Conservation (phyloP, 2,888 invertebrate species). For the Bellardia bayeri region DNA sequence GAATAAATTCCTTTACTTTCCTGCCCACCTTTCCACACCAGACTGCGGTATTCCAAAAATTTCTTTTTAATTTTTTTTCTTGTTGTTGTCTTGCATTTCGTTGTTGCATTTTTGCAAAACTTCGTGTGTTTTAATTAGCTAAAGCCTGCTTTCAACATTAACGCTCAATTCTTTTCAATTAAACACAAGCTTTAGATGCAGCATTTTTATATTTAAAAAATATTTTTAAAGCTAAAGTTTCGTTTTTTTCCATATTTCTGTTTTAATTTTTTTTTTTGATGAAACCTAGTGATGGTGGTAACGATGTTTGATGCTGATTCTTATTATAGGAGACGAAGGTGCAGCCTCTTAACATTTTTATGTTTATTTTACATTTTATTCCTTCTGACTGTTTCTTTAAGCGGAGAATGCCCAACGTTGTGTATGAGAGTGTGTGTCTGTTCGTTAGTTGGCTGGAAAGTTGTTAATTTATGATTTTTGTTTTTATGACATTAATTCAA, state of each 20-base stretch:
- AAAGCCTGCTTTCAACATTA: constrained; percentile 69
- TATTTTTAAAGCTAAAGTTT: constrained; percentile 53
- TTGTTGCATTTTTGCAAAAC: constrained; percentile 50
- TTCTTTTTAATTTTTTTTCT: constrained; percentile 14
- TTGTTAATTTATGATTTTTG: constrained; percentile 74
- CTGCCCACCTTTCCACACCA: constrained; percentile 11
- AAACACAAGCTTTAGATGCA: constrained; percentile 53
- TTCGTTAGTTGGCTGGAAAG: constrained; percentile 60
- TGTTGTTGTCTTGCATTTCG: not conserved
- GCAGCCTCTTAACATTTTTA: constrained; percentile 44
- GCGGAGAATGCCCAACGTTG: constrained; percentile 15
- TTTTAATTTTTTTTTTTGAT: constrained; percentile 53
- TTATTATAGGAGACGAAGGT: constrained; percentile 46
- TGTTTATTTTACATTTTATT: constrained; percentile 34
- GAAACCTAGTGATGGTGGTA: constrained; percentile 37
- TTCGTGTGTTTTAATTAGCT: constrained; percentile 71
- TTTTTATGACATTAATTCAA: constrained; percentile 69
- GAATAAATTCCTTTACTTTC: constrained; percentile 3
- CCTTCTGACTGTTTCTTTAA: constrained; percentile 34
- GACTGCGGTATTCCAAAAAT: constrained; percentile 56
- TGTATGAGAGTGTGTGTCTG: constrained; percentile 2
- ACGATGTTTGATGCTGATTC: constrained; percentile 51
- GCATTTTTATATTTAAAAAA: constrained; percentile 24
- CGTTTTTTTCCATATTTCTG: constrained; percentile 53
- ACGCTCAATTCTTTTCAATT: constrained; percentile 73